Conservation (phyloP, 53 echinoderm and acorn worm species). For the Temnopleurus reevesii region DNA sequence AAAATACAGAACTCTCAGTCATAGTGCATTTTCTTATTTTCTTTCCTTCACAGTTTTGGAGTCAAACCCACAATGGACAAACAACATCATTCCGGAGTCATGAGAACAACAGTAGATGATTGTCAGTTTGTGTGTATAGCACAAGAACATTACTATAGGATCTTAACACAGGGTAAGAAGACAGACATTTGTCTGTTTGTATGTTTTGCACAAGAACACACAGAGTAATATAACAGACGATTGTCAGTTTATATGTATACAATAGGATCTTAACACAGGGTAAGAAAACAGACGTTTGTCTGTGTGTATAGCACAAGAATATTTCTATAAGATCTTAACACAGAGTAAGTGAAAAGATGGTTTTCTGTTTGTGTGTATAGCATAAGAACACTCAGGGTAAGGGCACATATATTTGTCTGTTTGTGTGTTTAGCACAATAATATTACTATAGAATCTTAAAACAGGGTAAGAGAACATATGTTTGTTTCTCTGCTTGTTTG, state of each 20-base stretch:
- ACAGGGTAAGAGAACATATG: no score
- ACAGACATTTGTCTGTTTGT: no score
- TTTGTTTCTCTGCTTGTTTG: no score
- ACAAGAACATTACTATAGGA: slow-evolving; percentile 93
- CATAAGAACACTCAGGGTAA: slow-evolving; percentile 92
- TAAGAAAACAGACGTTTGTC: no score
- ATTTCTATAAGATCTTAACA: no score
- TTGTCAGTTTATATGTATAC: slow-evolving; percentile 99
- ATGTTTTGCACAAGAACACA: no score
- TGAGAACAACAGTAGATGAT: slow-evolving; percentile 94
- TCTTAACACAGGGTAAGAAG: slow-evolving; percentile 92
- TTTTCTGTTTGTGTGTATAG: slow-evolving; percentile 98
- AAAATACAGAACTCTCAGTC: no score
- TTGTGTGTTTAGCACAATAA: no score
- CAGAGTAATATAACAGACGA: slow-evolving; percentile 92
- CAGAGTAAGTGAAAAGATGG: slow-evolving; percentile 91
- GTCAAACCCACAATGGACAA: slow-evolving; percentile 78
- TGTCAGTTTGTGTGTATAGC: slow-evolving; percentile 99
- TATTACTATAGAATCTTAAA: no score
- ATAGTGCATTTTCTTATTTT: neutral
- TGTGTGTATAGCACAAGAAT: no score
- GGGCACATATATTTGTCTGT: no score
- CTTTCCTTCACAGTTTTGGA: slow-evolving; percentile 83
- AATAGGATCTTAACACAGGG: slow-evolving; percentile 93
- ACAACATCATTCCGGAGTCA: slow-evolving; percentile 83